phyloP scores from a whole-genome alignment of 2,113 vertebrate genomes.

The Burhinus bistriatus region DNA sequence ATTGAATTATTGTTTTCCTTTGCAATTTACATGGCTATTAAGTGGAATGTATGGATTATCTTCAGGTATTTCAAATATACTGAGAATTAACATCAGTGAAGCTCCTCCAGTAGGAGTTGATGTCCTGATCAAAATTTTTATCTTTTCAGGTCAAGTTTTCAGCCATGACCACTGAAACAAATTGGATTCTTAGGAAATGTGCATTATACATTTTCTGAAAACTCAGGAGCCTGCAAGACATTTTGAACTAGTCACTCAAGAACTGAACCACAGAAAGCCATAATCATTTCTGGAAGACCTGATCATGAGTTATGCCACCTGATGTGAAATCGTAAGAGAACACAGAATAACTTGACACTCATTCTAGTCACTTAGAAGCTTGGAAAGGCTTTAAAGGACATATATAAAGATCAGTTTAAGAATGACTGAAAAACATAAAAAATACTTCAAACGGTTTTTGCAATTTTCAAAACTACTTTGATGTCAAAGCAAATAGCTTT shows the following conservation, averaged over 20 bases:
- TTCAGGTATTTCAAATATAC: slow-evolving; percentile 14
- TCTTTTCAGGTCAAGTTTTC: background rate
- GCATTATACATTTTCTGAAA: background rate
- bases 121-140: background rate
- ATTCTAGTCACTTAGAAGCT: background rate
- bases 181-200: background rate
- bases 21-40: background rate
- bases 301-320: background rate
- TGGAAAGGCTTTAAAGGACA: background rate
- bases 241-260: background rate
- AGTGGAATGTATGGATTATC: background rate
- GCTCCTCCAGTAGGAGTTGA: background rate
- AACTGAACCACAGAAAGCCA: background rate
- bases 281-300: background rate
- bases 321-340: background rate
- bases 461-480: background rate
- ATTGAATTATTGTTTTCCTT: background rate
- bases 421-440: background rate
- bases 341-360: background rate
- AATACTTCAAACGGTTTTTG: background rate
- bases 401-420: background rate
- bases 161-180: background rate
- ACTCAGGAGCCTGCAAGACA: background rate
- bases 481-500: background rate
- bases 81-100: background rate